Evolutionary conservation across 2,888 invertebrate species (phyloP).

Genomic region (Euplagia quadripunctaria): DNA sequence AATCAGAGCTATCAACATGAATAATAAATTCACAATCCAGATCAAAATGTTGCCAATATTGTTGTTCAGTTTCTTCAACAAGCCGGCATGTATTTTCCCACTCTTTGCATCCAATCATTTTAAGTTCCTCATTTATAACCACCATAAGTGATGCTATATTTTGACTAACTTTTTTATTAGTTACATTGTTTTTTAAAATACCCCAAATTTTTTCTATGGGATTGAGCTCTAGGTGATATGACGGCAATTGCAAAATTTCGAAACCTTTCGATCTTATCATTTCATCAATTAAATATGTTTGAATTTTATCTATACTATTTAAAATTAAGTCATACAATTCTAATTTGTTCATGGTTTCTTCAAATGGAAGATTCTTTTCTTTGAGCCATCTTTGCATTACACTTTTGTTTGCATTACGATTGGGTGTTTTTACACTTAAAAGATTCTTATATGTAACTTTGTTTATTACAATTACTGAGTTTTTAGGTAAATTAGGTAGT

Average conservation of each 20-base stretch:
- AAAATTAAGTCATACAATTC: not conserved
- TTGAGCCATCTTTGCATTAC: constrained; percentile 1
- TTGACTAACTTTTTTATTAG: too few relatives aligned
- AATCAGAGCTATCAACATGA: too few relatives aligned
- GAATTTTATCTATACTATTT: not conserved
- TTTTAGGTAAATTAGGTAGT: not conserved
- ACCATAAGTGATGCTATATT: too few relatives aligned
- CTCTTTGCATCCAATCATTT: too few relatives aligned
- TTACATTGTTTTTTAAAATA: too few relatives aligned
- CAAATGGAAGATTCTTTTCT: not conserved
- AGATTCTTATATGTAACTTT: not conserved
- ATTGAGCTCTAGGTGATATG: too few relatives aligned
- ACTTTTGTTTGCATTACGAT: not conserved
- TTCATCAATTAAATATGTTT: not conserved
- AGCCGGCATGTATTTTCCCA: too few relatives aligned
- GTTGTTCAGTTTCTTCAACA: too few relatives aligned
- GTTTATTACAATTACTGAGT: not conserved
- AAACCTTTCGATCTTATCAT: not conserved
- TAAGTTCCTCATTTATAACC: too few relatives aligned
- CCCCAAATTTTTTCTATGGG: too few relatives aligned
- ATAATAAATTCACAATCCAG: too few relatives aligned
- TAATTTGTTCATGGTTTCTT: constrained; percentile 2
- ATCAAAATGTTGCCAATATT: too few relatives aligned
- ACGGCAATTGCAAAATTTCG: not conserved
- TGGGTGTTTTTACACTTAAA: not conserved